These are phyloP conservation scores for Tethya wilhelma DNA, from an alignment of 37 sponge, comb jelly and placozoan species.

Conservation along the genomic window DNA sequence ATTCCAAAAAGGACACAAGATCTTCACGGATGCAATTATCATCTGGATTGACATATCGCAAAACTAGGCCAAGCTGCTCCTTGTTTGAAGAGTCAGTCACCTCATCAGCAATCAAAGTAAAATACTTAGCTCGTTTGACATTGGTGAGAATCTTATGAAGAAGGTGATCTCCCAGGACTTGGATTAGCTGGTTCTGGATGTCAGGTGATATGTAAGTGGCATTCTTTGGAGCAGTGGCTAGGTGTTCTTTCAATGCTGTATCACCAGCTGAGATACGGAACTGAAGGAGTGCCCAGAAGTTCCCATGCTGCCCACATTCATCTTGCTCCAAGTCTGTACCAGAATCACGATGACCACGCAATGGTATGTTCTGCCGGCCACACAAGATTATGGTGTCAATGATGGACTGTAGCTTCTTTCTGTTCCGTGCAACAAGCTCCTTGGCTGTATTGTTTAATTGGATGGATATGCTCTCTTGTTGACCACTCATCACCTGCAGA, in stretches of 20 bases:
- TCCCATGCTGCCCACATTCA: conserved; percentile 42
- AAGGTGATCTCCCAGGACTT: conserved; percentile 45
- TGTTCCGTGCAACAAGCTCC: not conserved
- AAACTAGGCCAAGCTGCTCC: conserved; percentile 54
- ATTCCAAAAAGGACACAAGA: conserved; percentile 21
- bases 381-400: conserved; percentile 33
- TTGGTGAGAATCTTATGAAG: conserved; percentile 45
- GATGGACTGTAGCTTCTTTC: conserved; percentile 3
- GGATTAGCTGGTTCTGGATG: conserved; percentile 79
- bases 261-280: conserved; percentile 69
- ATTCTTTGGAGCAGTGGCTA: conserved; percentile 28
- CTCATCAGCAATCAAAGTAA: conserved; percentile 80
- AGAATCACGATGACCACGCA: conserved; percentile 7
- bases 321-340: not conserved
- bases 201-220: conserved; percentile 33
- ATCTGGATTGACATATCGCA: conserved; percentile 21
- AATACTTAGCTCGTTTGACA: conserved; percentile 42
- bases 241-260: conserved; percentile 41
- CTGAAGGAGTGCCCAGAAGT: conserved; percentile 62
- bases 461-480: not conserved
- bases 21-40: conserved; percentile 11
- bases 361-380: conserved; percentile 47
- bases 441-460: not conserved
- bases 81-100: conserved; percentile 66
- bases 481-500: conserved; percentile 18